Percentiles rank a stretch among this genome's conserved stretches.
Evolutionary conservation across 2,113 vertebrate genomes (phyloP).

Genomic region (Rhea americana): DNA sequence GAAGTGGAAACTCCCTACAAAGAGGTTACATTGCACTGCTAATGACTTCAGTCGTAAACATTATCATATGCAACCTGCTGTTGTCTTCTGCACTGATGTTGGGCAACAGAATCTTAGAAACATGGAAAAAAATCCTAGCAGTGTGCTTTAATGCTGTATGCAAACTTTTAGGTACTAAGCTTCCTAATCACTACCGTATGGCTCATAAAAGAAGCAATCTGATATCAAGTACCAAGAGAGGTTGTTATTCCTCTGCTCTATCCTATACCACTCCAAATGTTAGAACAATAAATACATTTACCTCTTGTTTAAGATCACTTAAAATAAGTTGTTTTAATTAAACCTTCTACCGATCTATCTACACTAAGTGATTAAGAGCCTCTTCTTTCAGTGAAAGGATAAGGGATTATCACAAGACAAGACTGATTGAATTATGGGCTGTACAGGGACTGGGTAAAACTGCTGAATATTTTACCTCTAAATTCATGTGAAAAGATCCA

Average conservation of each 20-base stretch:
- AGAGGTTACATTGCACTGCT: neutral
- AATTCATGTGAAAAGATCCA: slow-evolving; percentile 3
- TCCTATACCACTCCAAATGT: slow-evolving; percentile 39
- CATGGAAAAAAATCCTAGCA: neutral
- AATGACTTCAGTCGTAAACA: neutral
- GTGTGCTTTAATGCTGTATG: neutral
- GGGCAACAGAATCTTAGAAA: slow-evolving; percentile 19
- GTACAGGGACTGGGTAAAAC: neutral
- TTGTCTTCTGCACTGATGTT: neutral
- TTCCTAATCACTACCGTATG: slow-evolving; percentile 69
- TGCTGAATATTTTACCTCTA: neutral
- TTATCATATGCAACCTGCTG: neutral
- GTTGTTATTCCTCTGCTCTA: slow-evolving; percentile 46
- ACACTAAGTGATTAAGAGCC: slow-evolving; percentile 57
- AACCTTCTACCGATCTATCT: slow-evolving; percentile 55
- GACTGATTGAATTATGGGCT: neutral
- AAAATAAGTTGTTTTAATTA: slow-evolving; percentile 66
- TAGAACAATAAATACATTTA: slow-evolving; percentile 65
- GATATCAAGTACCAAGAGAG: slow-evolving; percentile 35
- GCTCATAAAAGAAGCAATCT: slow-evolving; percentile 62
- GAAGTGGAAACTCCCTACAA: neutral
- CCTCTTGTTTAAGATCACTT: slow-evolving; percentile 62
- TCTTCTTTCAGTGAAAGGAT: slow-evolving; percentile 39
- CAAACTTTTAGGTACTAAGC: slow-evolving; percentile 46
- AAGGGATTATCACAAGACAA: slow-evolving; percentile 31